Conservation (phyloP, 2,797 vertebrate genomes). For the Hafferia zeledoni region DNA sequence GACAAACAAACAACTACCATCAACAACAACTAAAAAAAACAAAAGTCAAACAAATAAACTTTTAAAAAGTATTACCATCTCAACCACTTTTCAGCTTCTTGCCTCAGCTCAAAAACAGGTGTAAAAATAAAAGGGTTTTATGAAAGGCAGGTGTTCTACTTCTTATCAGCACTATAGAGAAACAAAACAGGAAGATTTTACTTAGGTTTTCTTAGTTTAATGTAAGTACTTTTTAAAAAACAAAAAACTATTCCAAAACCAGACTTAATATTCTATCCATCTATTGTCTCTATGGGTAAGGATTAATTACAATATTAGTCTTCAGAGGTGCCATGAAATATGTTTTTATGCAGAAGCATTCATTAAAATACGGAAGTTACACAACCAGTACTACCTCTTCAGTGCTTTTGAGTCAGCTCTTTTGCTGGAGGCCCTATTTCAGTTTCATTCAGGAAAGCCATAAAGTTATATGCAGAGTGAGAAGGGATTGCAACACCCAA, state of each 20-base stretch:
- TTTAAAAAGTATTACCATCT: background rate
- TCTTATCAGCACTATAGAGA: background rate
- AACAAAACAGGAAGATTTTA: background rate
- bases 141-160: background rate
- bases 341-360: background rate
- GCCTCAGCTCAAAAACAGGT: background rate
- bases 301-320: background rate
- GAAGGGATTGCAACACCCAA: background rate
- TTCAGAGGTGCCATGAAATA: background rate
- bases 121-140: background rate
- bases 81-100: background rate
- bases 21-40: background rate
- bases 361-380: constrained; percentile 17
- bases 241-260: background rate
- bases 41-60: background rate
- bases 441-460: background rate
- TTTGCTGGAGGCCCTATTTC: background rate
- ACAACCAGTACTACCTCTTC: background rate
- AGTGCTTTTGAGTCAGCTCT: background rate
- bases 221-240: background rate
- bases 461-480: background rate
- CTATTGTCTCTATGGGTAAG: background rate
- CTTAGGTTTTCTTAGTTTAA: background rate
- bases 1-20: background rate
- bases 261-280: background rate